Base-by-base conservation (phyloP, 2,797 vertebrate genomes). In the Rallus crepitans region DNA sequence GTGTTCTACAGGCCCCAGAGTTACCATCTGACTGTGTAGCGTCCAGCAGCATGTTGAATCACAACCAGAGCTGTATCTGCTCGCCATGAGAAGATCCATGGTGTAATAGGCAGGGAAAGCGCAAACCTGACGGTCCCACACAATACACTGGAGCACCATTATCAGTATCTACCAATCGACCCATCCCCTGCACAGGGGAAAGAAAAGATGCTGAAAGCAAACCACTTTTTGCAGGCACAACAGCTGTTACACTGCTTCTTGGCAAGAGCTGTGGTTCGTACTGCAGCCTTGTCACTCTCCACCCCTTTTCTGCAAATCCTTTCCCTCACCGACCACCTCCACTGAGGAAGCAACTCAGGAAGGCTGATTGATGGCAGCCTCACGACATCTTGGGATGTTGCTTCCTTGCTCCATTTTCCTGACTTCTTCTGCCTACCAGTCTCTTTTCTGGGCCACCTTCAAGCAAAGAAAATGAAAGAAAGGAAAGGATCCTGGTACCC, bases 121-220 rank as follows among this genome's bases (percentile, higher is more conserved):
- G 59, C 6, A 78, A 35, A 48, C 39, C 39, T 0, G 3, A 33
- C 1, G 3, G 20, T 27, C 30, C 39, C 48, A 40, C 17, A 16
- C 31, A 12, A 20, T 7, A 59, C 0, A 0, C 20, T 55, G 28
- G 10, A 69, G 33, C 70, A 71, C 39, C 0, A 0, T 45, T n/a
- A 85, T 25, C 0, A 1, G 14, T 13, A 37, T 33, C 45, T 50
- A 18, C 33, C 13, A 2, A 18, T 3, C 0, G 2, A 82, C 24
- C 28, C 56, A 69, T 27, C 23, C 47, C 24, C 56, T 63, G 24
- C n/a, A 42, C 14, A 64, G 39, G 70, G 15, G 42, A 70, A 48
- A 77, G 65, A 55, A 64, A 80, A 56, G 15, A 76, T n/a, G n/a
- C 66, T 73, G 33, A 33, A 78, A 69, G 72, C 47, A 86, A 88